A percentile compares a stretch with the other conserved stretches of the same genome.
Evolutionary conservation across 2,797 vertebrate genomes (phyloP).

Genomic region (Xyrichtys novacula): DNA sequence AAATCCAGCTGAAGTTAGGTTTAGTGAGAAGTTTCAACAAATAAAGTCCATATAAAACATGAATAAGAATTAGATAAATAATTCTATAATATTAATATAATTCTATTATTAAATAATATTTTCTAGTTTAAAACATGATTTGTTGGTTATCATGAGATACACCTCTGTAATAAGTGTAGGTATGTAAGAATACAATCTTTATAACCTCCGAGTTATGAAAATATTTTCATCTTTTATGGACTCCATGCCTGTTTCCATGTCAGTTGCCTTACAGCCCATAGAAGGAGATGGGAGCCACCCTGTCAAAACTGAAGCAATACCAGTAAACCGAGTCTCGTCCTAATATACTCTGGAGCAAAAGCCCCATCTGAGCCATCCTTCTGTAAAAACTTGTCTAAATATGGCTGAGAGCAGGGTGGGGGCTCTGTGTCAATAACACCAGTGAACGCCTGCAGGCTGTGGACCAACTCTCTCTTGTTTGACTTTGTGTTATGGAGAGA

Average conservation of each 20-base stretch:
- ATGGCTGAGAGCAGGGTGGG: conserved; percentile 22
- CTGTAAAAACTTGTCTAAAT: conserved; percentile 55
- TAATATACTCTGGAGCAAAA: conserved; percentile 2
- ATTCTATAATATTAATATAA: no score
- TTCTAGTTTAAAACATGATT: no score
- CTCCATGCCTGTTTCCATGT: neutral
- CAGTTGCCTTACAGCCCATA: neutral
- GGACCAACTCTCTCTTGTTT: conserved; percentile 74
- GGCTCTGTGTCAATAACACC: conserved; percentile 59
- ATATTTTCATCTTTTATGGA: neutral
- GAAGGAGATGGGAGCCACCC: neutral
- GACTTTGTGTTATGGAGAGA: conserved; percentile 66
- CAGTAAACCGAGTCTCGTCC: conserved; percentile 17
- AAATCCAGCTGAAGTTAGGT: no score
- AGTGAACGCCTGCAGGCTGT: conserved; percentile 62
- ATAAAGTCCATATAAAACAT: no score
- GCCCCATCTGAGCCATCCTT: conserved; percentile 21
- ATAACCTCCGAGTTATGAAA: neutral
- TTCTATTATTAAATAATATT: no score
- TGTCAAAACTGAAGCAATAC: neutral
- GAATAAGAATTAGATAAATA: no score
- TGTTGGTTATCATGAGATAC: no score
- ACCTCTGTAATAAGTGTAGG: neutral
- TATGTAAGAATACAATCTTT: neutral
- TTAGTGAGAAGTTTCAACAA: no score